Conservation (phyloP, 2,113 vertebrate species). For the Gymnocephalus cernua region DNA sequence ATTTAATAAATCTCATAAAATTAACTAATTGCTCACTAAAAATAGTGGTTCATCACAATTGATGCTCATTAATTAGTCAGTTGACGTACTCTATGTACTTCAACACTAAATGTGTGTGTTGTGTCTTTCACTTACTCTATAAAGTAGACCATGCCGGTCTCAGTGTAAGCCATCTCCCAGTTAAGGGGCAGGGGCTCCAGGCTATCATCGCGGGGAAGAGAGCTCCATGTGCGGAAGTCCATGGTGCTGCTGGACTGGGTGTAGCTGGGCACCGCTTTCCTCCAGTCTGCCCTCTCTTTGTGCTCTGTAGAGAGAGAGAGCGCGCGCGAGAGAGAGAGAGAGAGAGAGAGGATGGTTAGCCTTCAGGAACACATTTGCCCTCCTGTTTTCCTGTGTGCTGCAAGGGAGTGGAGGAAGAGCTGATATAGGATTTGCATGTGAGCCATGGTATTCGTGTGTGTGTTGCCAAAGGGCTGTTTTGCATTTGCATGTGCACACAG, state of each 20-base stretch:
- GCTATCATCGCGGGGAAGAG: conserved; percentile 91
- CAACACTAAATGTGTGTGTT: background rate
- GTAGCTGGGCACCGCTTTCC: conserved; percentile 95
- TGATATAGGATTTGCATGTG: conserved; percentile 61
- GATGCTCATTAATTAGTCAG: background rate
- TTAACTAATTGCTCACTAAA: background rate
- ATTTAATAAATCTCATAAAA: background rate
- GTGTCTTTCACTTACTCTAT: conserved; percentile 91
- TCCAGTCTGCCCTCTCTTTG: conserved; percentile 92
- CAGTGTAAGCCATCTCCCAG: conserved; percentile 99
- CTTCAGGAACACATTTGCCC: conserved; percentile 37
- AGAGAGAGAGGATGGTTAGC: conserved; percentile 19
- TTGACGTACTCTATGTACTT: background rate
- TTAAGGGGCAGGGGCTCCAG: conserved; percentile 93
- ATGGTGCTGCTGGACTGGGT: conserved; percentile 91
- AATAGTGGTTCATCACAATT: background rate
- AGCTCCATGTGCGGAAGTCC: conserved; percentile 93
- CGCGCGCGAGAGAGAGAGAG: background rate
- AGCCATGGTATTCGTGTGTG: conserved; percentile 30
- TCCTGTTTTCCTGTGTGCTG: conserved; percentile 16
- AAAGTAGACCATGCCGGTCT: conserved; percentile 98
- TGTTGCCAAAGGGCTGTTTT: conserved; percentile 54
- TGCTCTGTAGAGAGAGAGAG: conserved; percentile 81
- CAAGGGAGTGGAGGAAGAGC: conserved; percentile 11
- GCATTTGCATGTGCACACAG: conserved; percentile 60